Evolutionary conservation across 2,113 vertebrate genomes (phyloP).

Genomic region (Apodemus sylvaticus): DNA sequence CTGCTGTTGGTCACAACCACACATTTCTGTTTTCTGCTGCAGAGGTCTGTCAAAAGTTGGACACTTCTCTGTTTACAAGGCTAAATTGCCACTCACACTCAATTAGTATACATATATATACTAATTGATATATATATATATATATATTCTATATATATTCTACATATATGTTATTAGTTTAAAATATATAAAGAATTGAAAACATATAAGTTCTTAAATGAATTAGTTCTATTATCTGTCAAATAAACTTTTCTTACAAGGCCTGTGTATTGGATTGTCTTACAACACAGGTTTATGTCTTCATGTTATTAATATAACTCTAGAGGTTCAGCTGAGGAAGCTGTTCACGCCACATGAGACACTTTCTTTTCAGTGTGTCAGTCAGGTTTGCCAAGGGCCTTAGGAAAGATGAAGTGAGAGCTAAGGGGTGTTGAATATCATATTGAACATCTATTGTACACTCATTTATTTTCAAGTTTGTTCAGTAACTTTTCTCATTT

Average conservation of each 20-base stretch:
- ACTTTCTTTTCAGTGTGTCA: not conserved
- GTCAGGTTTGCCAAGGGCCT: not conserved
- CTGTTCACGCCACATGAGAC: not conserved
- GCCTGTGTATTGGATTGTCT: not conserved
- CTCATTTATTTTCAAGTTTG: not conserved
- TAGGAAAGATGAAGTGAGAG: not conserved
- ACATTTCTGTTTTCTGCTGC: not conserved
- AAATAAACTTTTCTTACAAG: not conserved
- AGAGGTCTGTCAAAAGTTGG: not conserved
- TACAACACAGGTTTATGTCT: not conserved
- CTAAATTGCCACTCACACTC: not conserved
- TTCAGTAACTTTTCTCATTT: not conserved
- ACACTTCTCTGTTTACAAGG: not conserved
- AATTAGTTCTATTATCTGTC: not conserved
- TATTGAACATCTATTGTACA: not conserved
- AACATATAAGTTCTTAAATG: not conserved
- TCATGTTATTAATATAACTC: not conserved
- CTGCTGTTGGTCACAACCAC: not conserved
- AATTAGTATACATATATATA: not conserved
- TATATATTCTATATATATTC: not conserved
- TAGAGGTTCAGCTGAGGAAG: constrained; percentile 22
- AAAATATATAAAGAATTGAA: constrained; percentile 8
- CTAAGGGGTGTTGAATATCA: not conserved
- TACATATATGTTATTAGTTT: not conserved
- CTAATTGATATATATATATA: not conserved